Base-by-base conservation (phyloP, 92 coral and sea anemone species). In the Paramuricea clavata region DNA sequence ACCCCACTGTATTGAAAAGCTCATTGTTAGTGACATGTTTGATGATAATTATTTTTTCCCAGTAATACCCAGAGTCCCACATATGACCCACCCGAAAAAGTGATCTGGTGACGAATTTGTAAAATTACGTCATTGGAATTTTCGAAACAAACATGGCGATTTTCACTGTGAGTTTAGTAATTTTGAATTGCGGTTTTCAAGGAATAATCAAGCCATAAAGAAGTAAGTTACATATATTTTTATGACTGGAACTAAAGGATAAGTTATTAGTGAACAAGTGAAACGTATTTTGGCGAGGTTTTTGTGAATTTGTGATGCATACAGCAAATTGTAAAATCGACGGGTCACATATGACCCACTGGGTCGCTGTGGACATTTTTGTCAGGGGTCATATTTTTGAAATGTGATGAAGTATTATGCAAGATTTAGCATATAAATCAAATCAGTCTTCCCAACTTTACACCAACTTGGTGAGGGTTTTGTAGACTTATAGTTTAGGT, bases 261-360 rank as follows among this genome's bases (percentile, higher is more conserved):
- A 30, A 62, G 27, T 62, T 62, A 62, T 62, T 62, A 62, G 70
- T 62, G 70, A 62, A 62, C 70, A 62, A 2, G 42, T 36, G 42
- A 8, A 36, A 36, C 42, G 42, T 36, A 36, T 36, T 36, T 3
- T 62, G 12, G 70, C 22, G 70, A 7, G 70, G 12, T 62, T 62
- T 62, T 62, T 62, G n/a, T n/a, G n/a, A n/a, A n/a, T n/a, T n/a
- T n/a, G n/a, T n/a, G n/a, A n/a, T n/a, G n/a, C n/a, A n/a, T n/a
- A n/a, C n/a, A n/a, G n/a, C n/a, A n/a, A n/a, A n/a, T n/a, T n/a
- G n/a, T n/a, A n/a, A 67, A 67, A 67, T 67, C 73, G 73, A 67
- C 11, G 73, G 73, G 73, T 67, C 35, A 67, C 19, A 67, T 67
- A 30, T 67, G 73, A 67, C 73, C 73, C 73, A 34, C 76, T 70